Base-by-base conservation (phyloP, 2,797 vertebrate species). In the Trachurus trachurus region DNA sequence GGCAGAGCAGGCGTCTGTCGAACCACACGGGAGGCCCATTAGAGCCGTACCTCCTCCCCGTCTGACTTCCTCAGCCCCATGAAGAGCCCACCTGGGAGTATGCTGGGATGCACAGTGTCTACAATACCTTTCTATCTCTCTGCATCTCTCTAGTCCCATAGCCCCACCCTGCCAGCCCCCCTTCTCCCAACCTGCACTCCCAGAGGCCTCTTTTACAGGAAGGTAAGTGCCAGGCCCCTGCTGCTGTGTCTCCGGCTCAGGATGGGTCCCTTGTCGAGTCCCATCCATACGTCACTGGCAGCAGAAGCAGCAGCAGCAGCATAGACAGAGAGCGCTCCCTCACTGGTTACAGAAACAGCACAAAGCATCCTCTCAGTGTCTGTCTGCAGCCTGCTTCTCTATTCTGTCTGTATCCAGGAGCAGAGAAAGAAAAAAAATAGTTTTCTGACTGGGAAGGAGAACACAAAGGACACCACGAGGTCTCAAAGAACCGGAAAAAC, bases 261-360 rank as follows among this genome's bases (percentile, higher is more conserved):
- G 89, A 95, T 88, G 91, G 84, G 78, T 95, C 92, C 92, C 93
- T 91, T 37, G 92, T 86, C 75, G 89, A 84, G 84, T 83, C 81
- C 76, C 80, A 21, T 82, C 86, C 73, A 59, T 89, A 91, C 89
- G 90, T 93, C 92, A 94, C 77, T 58, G 66, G 78, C 78, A 26
- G 26, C 26, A 26, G 26, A 26, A 26, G 26, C 26, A 26, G 26
- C 26, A 26, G 26, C 26, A 82, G 67, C 67, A 22, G 80, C 52
- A 44, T 70, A 85, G 59, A 82, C 87, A 71, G 64, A 62, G 79
- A 81, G 74, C 83, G 26, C 90, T 90, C 76, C 79, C 87, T 90
- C 87, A 58, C 80, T 40, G 12, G 71, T 78, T 71, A 58, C 70
- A 72, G 75, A 76, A 72, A 59, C 83, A 56, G 66, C 85, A 82